Evolutionary conservation across 2,888 invertebrate genomes (phyloP).

Genomic region (Sisyra terminalis): DNA sequence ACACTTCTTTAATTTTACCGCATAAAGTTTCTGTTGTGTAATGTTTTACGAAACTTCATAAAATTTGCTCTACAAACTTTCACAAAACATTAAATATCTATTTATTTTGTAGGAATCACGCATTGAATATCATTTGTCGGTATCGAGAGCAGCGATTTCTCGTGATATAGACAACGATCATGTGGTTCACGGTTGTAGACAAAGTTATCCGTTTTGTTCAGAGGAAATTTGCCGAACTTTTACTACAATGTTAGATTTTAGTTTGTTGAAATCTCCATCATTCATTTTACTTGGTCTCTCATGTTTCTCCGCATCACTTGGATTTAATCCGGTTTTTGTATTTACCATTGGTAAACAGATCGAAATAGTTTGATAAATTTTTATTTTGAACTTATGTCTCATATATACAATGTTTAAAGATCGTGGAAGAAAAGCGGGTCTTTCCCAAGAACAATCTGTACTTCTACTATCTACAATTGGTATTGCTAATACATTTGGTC

Average conservation of each 20-base stretch:
- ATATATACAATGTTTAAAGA: too few species aligned
- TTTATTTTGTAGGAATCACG: slow-evolving; percentile 23
- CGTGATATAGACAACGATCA: slow-evolving; percentile 27
- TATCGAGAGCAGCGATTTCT: slow-evolving; percentile 34
- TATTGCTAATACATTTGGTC: slow-evolving; percentile 49
- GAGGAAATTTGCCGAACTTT: slow-evolving; percentile 19
- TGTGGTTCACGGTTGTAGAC: slow-evolving; percentile 10
- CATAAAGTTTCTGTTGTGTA: too few species aligned
- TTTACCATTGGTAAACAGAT: slow-evolving; percentile 29
- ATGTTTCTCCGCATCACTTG: slow-evolving; percentile 54
- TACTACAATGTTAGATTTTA: slow-evolving; percentile 21
- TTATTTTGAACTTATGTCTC: not conserved
- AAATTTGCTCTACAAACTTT: too few species aligned
- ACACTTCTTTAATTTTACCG: too few species aligned
- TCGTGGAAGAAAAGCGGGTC: not conserved
- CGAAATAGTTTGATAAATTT: not conserved
- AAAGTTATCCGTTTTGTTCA: slow-evolving; percentile 26
- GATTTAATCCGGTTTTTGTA: slow-evolving; percentile 64
- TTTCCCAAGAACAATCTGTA: slow-evolving; percentile 23
- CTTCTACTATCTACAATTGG: slow-evolving; percentile 53
- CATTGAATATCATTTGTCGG: slow-evolving; percentile 36
- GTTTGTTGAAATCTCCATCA: slow-evolving; percentile 17
- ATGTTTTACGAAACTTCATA: too few species aligned
- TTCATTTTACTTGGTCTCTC: slow-evolving; percentile 25
- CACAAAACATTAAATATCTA: too few species aligned